Base-by-base conservation (phyloP, 2,888 invertebrate species). In the Pocota personata region DNA sequence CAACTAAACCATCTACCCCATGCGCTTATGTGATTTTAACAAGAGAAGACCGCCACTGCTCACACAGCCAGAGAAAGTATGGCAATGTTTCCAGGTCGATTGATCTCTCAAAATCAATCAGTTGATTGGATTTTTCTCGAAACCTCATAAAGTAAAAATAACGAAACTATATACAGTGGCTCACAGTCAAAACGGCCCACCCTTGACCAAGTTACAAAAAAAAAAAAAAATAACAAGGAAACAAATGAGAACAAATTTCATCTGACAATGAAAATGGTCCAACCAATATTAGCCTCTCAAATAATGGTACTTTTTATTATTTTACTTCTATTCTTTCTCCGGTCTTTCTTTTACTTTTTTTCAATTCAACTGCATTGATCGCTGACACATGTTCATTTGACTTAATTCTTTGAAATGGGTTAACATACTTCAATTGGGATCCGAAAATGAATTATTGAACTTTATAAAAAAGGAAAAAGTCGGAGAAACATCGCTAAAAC, bases 221-320 rank as follows among this genome's bases (percentile, higher is more conserved):
- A 4, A 4, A 32, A 8, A 32, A 4, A 32, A 32, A 32, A 32
- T 32, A n/a, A 32, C 32, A 1, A 6, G 32, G 7, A 40, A 40
- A 48, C 3, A 48, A 1, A 48, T 2, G 0, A 10, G 10, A 48
- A 48, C 21, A 7, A 12, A 21, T 1, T 21, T 21, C 48, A 48
- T 48, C 57, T 32, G 35, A 57, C 57, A 35, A 4, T 37, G 57
- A 57, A 57, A 57, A 57, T 57, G 57, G 35, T 35, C 32, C 57
- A 57, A 1, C n/a, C 2, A 21, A 10, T 0, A 48, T 14, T 14
- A 48, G 1, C 7, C n/a, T 48, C 19, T 48, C 19, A 48, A 48
- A 48, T 48, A 48, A 48, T 3, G 1, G 19, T 21, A 2, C 4
- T 40, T 40, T 48, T 19, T 19, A 14, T 48, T 48, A 10, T 8